A percentile compares a stretch with the other conserved stretches of the same genome.
Conservation (phyloP, 2,113 vertebrate species). For the Alethe diademata region DNA sequence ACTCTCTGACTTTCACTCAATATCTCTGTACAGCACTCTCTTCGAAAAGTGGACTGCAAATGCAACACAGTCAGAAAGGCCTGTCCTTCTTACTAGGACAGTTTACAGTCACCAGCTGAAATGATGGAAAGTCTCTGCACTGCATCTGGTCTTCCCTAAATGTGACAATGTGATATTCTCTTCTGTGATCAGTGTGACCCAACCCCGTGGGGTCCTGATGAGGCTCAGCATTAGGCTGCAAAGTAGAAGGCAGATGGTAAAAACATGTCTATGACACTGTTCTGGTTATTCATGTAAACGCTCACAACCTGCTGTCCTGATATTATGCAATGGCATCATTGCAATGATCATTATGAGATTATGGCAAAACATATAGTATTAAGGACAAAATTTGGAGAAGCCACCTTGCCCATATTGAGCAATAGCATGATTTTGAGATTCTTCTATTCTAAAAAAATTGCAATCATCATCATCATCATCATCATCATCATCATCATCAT, state of each 20-base stretch:
- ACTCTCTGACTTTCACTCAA: background rate
- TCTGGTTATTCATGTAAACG: background rate
- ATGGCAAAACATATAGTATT: fast-evolving
- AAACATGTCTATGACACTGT: background rate
- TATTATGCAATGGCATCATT: fast-evolving
- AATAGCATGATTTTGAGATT: background rate
- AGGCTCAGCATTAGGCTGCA: background rate
- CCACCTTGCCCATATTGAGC: background rate
- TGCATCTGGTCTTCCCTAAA: background rate
- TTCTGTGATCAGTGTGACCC: background rate
- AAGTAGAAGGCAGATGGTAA: background rate
- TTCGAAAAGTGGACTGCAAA: background rate
- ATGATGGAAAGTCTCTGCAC: background rate
- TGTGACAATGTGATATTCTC: background rate
- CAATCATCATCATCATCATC: background rate
- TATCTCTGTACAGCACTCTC: background rate
- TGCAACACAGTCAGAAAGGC: background rate
- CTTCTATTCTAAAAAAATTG: background rate
- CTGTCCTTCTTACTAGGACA: background rate
- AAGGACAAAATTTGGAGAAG: background rate
- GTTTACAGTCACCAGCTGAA: background rate
- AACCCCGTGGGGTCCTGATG: background rate
- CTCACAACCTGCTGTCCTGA: background rate
- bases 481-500: background rate
- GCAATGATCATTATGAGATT: background rate